Percentiles rank a stretch among this genome's conserved stretches.
Evolutionary conservation across 2,888 invertebrate species (phyloP).

Genomic region (Apodemia zela): DNA sequence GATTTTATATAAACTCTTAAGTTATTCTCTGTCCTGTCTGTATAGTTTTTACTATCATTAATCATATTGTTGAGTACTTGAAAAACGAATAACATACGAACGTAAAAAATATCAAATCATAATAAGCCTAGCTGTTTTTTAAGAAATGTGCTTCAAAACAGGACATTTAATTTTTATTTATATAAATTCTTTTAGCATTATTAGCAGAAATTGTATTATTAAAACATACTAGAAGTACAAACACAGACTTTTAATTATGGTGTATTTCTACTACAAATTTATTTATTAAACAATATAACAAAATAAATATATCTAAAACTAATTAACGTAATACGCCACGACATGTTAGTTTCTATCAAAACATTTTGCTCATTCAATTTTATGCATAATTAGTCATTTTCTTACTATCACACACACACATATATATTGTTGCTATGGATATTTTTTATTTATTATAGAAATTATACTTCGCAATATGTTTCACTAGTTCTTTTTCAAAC

Average conservation of each 20-base stretch:
- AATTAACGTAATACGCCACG: background rate
- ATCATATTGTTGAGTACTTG: too few species aligned
- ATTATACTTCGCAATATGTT: background rate
- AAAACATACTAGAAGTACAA: background rate
- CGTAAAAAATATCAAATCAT: too few species aligned
- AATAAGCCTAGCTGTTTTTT: too few species aligned
- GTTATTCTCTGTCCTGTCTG: too few species aligned
- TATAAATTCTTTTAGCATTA: too few species aligned
- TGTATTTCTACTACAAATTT: background rate
- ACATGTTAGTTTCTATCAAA: background rate
- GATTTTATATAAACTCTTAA: too few species aligned
- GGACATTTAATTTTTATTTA: too few species aligned
- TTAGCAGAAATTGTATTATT: too few species aligned
- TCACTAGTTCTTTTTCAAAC: background rate
- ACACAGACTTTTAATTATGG: background rate
- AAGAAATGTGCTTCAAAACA: too few species aligned
- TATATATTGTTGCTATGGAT: background rate
- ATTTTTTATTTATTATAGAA: conserved; percentile 8
- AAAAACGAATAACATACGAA: too few species aligned
- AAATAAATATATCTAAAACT: background rate
- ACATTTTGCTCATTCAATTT: background rate
- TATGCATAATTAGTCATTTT: background rate
- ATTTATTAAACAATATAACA: background rate
- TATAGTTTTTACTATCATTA: too few species aligned
- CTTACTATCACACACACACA: background rate